phyloP scores from a whole-genome alignment of 2,113 vertebrate genomes.

The Sinocyclocheilus anshuiensis region DNA sequence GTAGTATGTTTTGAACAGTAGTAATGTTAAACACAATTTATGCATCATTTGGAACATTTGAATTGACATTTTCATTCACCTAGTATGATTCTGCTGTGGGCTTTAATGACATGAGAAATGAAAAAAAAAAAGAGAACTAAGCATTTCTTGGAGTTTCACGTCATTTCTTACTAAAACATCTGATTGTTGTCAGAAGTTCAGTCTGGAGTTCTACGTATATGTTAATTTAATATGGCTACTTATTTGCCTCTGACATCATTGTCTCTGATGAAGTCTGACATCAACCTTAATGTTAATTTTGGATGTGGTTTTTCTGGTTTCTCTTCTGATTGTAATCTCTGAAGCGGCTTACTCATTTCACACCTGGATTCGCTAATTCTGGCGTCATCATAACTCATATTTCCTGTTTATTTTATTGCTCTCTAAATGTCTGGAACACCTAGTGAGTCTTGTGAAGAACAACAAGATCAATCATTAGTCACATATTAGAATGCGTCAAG shows the following conservation, averaged over 20 bases:
- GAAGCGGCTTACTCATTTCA: slow-evolving; percentile 67
- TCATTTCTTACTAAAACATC: neutral
- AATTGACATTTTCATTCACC: neutral
- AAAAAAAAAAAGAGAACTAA: neutral
- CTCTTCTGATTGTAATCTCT: slow-evolving; percentile 62
- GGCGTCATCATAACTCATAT: slow-evolving; percentile 60
- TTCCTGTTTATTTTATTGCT: slow-evolving; percentile 59
- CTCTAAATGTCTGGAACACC: neutral
- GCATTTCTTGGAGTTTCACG: neutral
- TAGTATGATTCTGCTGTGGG: neutral
- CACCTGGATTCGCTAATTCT: slow-evolving; percentile 53
- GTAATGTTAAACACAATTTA: neutral
- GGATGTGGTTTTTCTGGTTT: slow-evolving; percentile 60
- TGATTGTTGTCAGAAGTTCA: neutral
- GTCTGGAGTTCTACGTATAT: neutral
- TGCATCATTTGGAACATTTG: neutral
- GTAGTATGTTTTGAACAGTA: neutral
- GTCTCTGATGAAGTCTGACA: no score
- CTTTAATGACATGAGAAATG: neutral
- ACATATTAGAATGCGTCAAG: neutral
- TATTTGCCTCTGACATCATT: neutral
- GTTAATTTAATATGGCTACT: neutral
- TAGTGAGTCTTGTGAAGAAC: neutral
- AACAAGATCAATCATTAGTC: slow-evolving; percentile 4
- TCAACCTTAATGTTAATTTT: slow-evolving; percentile 26